These are phyloP conservation scores for Plebejus anna DNA, from an alignment of 2,888 invertebrate species.

Conservation along the genomic window DNA sequence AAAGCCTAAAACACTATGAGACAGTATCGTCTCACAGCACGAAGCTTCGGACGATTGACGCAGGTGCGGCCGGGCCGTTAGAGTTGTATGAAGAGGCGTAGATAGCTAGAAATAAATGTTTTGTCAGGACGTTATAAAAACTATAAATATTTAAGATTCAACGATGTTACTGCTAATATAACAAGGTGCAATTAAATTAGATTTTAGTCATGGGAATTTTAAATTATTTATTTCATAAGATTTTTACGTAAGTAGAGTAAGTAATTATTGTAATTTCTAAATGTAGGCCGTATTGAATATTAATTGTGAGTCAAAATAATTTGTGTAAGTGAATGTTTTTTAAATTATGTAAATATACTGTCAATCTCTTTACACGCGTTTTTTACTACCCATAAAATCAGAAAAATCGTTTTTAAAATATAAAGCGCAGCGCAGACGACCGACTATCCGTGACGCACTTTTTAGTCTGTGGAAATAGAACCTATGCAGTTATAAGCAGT, in stretches of 20 bases:
- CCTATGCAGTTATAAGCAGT: no score
- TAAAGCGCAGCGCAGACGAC: no score
- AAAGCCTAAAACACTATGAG: no score
- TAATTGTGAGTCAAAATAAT: constrained; percentile 43
- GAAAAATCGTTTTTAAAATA: no score
- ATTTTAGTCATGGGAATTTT: constrained; percentile 29
- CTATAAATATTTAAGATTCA: neutral
- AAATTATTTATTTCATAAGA: constrained; percentile 37
- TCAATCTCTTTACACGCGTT: constrained; percentile 18
- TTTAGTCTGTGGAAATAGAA: no score
- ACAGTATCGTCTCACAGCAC: no score
- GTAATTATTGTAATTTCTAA: constrained; percentile 18
- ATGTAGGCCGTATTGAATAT: constrained; percentile 29
- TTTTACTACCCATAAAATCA: neutral
- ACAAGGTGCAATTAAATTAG: constrained; percentile 17
- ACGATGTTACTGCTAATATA: neutral
- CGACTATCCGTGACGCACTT: no score
- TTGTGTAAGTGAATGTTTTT: constrained; percentile 41
- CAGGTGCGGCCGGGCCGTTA: neutral
- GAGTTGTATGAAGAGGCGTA: neutral
- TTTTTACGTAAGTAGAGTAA: constrained; percentile 29
- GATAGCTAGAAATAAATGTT: constrained; percentile 25
- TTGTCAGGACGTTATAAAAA: constrained; percentile 2
- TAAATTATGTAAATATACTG: constrained; percentile 35
- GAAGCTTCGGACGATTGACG: no score